Conservation (phyloP, 2,113 vertebrate genomes). For the Malurus cyaneus region DNA sequence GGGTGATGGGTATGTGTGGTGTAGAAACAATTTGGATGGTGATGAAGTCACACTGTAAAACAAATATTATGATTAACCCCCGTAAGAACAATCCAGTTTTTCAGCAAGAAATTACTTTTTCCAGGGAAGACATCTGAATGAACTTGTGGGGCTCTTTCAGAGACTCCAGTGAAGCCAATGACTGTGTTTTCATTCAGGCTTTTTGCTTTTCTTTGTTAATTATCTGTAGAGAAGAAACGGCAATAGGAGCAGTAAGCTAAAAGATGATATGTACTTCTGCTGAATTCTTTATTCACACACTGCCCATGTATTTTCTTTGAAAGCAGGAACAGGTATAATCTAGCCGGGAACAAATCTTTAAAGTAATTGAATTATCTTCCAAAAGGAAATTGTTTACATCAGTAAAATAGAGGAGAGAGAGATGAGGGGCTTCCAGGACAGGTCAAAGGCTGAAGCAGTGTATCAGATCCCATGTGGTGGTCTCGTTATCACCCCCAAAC, state of each 20-base stretch:
- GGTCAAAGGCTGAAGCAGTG: not conserved
- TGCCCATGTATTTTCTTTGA: not conserved
- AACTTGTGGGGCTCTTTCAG: not conserved
- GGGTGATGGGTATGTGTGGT: not conserved
- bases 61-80: conserved; percentile 28
- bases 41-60: not conserved
- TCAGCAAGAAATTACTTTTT: not conserved
- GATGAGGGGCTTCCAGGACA: not conserved
- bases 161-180: not conserved
- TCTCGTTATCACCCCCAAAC: not conserved
- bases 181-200: not conserved
- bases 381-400: not conserved
- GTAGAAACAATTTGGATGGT: not conserved
- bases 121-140: not conserved
- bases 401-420: not conserved
- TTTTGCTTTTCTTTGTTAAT: conserved; percentile 4
- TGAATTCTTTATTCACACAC: not conserved
- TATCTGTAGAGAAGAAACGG: not conserved
- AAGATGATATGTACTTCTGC: not conserved
- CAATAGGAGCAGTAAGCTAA: not conserved
- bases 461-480: not conserved
- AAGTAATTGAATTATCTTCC: not conserved
- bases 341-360: not conserved
- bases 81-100: not conserved
- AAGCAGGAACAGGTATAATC: not conserved